phyloP scores from a whole-genome alignment of 2,888 invertebrate species.

The Exocentrus adspersus region DNA sequence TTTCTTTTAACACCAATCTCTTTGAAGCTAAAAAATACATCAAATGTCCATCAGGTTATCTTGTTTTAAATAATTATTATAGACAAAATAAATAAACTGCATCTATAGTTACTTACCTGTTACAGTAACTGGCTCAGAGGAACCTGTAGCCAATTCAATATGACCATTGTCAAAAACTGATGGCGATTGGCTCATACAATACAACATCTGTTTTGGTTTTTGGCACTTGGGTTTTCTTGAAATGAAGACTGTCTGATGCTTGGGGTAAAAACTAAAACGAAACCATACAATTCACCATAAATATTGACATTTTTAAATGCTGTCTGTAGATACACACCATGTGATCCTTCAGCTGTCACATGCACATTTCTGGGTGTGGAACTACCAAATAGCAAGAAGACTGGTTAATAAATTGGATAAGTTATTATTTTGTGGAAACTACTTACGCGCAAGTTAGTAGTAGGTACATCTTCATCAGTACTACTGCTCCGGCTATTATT shows the following conservation, averaged over 20 bases:
- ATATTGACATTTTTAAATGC: background rate
- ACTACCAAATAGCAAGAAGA: conserved; percentile 4
- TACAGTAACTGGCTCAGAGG: background rate
- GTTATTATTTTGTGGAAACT: background rate
- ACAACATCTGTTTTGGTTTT: background rate
- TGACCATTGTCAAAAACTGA: background rate
- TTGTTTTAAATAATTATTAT: background rate
- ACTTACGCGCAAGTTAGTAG: conserved; percentile 15
- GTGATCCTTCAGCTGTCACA: background rate
- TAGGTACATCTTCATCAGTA: conserved; percentile 12
- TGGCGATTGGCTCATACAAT: background rate
- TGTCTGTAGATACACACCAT: background rate
- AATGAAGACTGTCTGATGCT: background rate
- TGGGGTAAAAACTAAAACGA: background rate
- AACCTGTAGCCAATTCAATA: conserved; percentile 14
- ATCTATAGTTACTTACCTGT: background rate
- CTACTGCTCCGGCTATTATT: background rate
- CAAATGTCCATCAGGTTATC: too few relatives aligned
- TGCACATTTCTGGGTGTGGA: background rate
- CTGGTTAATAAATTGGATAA: conserved; percentile 5
- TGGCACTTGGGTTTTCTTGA: background rate
- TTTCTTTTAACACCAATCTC: conserved; percentile 10
- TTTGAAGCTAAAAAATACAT: background rate
- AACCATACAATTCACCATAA: background rate
- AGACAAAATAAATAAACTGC: too few relatives aligned